Base-by-base conservation (phyloP, 2,888 invertebrate genomes). In the Flexamia atlantica region DNA sequence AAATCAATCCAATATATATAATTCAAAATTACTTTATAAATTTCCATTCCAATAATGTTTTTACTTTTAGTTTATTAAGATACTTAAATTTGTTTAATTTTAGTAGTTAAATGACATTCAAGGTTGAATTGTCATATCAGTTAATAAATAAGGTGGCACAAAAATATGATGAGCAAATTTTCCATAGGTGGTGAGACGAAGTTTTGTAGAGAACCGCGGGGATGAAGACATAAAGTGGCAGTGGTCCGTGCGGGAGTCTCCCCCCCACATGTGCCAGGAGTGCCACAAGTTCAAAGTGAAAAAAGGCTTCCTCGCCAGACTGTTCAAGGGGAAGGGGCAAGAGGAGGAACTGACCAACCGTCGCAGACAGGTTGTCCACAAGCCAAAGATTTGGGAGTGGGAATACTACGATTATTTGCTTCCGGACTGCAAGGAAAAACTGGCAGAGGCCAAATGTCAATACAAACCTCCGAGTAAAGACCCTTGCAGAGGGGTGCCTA, bases 191-290 rank as follows among this genome's bases (percentile, higher is more conserved):
- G 32, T 20, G 40, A 46, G n/a, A 28, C 46, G 76, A 25, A 25
- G 20, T 17, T 79, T 50, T 36, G 57, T 23, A 17, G 79, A 57
- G 7, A 1, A 57, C 1, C 23, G 46, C 1, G 57, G 79, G 12
- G 79, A 79, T 32, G 79, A 79, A 23, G 79, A 57, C 12, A 79
- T 79, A 53, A 79, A 79, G n/a, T 79, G 79, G 79, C 79, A 79
- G n/a, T 79, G 79, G 79, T 28, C 50, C 1, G 79, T 79, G 20
- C 14, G 79, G 17, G 79, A 79, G 4, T 79, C 53, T 0, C 57
- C 79, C 12, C 12, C 40, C 5, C 12, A 9, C 40, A 5, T 40
- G n/a, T 79, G 79, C 23, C 30, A 30, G n/a, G 30, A 30, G 20
- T 79, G 79, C 50, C 57, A 79, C 57, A 28, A 57, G 36, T 57